A percentile compares a stretch with the other conserved stretches of the same genome.
These are phyloP conservation scores for Microtus pennsylvanicus DNA, from an alignment of 2,113 vertebrate genomes.

Conservation along the genomic window DNA sequence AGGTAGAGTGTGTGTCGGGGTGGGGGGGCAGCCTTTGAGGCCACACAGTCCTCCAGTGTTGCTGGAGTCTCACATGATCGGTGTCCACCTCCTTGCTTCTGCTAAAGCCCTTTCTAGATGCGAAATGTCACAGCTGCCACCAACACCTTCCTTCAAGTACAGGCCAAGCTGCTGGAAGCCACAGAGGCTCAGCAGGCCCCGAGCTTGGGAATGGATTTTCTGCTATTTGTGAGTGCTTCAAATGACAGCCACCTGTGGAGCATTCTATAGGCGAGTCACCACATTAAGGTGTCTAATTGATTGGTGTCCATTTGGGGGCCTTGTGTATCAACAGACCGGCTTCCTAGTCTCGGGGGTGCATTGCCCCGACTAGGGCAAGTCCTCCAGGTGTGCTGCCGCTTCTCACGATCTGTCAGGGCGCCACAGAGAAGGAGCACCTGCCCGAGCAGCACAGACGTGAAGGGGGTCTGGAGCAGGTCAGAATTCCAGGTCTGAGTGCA, in stretches of 20 bases:
- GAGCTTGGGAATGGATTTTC: conserved; percentile 37
- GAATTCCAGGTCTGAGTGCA: neutral
- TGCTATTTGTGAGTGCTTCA: conserved; percentile 37
- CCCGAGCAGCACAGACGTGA: fast-evolving
- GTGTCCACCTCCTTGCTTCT: neutral
- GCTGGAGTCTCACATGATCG: neutral
- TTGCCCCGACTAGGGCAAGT: neutral
- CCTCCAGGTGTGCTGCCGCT: neutral
- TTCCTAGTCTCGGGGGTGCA: neutral
- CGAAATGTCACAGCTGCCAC: neutral
- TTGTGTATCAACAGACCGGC: conserved; percentile 8
- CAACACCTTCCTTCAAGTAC: neutral
- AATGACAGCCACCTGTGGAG: neutral
- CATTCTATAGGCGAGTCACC: neutral
- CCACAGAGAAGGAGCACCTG: neutral
- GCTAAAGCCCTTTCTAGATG: conserved; percentile 8
- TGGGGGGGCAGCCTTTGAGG: neutral
- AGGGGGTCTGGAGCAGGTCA: neutral
- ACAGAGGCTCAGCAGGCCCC: conserved; percentile 41
- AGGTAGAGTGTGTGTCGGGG: neutral
- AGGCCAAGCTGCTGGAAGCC: neutral
- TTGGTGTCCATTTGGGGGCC: conserved; percentile 33
- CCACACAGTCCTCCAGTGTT: neutral
- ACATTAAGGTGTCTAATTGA: conserved; percentile 37
- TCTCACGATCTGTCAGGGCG: neutral